phyloP scores from a whole-genome alignment of 1,140 invertebrate species.

The Pentalonia nigronervosa region DNA sequence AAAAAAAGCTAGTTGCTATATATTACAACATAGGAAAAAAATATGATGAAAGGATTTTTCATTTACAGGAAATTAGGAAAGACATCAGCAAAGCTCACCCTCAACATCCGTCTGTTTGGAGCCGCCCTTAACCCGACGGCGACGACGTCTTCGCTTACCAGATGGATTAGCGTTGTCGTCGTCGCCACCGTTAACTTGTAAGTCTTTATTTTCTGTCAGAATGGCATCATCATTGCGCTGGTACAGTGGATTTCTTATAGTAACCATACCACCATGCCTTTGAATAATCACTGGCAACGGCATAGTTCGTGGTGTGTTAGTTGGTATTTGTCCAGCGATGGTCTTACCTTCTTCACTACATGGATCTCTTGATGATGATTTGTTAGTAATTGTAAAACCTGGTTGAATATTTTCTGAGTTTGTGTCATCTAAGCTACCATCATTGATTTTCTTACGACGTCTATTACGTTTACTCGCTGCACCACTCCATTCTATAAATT shows the following conservation, averaged over 20 bases:
- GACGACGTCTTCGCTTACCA: constrained; percentile 65
- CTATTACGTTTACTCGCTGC: constrained; percentile 40
- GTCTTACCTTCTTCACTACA: constrained; percentile 40
- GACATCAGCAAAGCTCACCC: constrained; percentile 64
- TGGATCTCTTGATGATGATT: constrained; percentile 34
- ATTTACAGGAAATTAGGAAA: constrained; percentile 34
- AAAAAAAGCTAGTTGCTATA: background rate
- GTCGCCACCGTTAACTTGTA: constrained; percentile 35
- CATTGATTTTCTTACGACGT: constrained; percentile 49
- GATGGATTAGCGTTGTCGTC: constrained; percentile 63
- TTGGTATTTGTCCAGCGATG: constrained; percentile 51
- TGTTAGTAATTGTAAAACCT: constrained; percentile 39
- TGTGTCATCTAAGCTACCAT: constrained; percentile 11
- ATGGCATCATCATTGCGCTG: constrained; percentile 66
- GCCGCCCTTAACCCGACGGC: constrained; percentile 61
- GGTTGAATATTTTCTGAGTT: constrained; percentile 56
- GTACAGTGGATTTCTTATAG: constrained; percentile 76
- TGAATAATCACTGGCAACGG: constrained; percentile 71
- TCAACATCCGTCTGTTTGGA: constrained; percentile 69
- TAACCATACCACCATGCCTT: constrained; percentile 80
- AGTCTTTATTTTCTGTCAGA: constrained; percentile 60
- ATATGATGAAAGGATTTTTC: background rate
- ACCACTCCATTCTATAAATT: constrained; percentile 44
- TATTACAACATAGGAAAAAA: constrained; percentile 7
- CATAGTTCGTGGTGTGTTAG: constrained; percentile 29